Evolutionary conservation across 2,888 invertebrate genomes (phyloP), one percentile per base, ranked within the genome.

Genomic region (Melieria crassipennis): DNA sequence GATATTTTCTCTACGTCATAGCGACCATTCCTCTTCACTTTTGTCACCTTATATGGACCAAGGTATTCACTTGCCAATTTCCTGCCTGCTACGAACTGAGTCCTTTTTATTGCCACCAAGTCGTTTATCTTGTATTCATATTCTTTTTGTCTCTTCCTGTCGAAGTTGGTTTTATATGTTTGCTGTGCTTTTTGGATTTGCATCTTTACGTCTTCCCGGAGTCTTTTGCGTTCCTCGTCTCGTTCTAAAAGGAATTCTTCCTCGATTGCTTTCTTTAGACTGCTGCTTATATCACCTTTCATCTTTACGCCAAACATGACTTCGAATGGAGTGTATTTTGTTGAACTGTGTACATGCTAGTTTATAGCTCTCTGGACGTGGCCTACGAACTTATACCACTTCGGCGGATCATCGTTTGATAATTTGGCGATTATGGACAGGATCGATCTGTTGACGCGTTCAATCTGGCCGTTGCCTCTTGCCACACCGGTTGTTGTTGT

Each of bases 1-100:
- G 13, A 30, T 16, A 30, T 45, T 65, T 52, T 65, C 50, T 55
- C 30, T 3, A 63, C 63, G 16, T 61, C 61, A 43, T 69, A 65
- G 10, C 67, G 13, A 6, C 63, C 67, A 45, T 67, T 63, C 13
- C 67, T 60, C 50, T 76, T 73, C 0, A 75, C 61, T 46, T 75
- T 71, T 5, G 42, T 63, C 1, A 75, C 63, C 13, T 70, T 65
- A 50, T 75, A 75, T 30, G 75, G 74, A 11, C 76, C 75, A 9
- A 70, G 48, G 56, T 66, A 76, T 43, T 63, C 56, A 45, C 64
- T 76, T 1, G 73, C 68, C 5, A 75, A 43, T 48, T 74, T 76
- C 47, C 47, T 65, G 0, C 74, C 75, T 5, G 72, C 68, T 0
- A 73, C 68, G 16, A 78, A 73, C 7, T 75, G 74, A 0, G 75